These are phyloP conservation scores for Listronotus bonariensis DNA, from an alignment of 1,140 invertebrate genomes.

Conservation along the genomic window DNA sequence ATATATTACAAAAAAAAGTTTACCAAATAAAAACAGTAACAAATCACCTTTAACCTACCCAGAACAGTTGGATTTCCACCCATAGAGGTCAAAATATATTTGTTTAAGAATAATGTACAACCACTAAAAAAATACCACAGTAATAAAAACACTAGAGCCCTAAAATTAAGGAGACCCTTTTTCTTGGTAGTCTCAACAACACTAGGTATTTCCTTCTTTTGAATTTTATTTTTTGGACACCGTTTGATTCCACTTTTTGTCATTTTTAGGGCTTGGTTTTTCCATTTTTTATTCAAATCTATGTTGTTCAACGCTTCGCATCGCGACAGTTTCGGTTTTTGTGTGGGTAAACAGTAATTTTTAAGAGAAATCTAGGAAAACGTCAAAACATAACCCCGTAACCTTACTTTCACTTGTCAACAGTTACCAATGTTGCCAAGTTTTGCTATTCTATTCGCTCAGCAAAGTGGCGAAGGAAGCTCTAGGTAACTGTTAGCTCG, in stretches of 20 bases:
- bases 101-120: slow-evolving; percentile 81
- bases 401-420: slow-evolving; percentile 7
- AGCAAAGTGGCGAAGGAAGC: too few species aligned
- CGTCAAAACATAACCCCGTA: slow-evolving; percentile 7
- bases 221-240: slow-evolving; percentile 23
- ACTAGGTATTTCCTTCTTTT: slow-evolving; percentile 5
- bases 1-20: too few species aligned
- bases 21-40: too few species aligned
- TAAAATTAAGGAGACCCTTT: slow-evolving; percentile 63
- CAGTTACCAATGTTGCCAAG: too few species aligned
- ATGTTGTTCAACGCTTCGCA: background rate
- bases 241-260: slow-evolving; percentile 28
- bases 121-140: slow-evolving; percentile 82
- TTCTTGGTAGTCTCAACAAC: slow-evolving; percentile 17
- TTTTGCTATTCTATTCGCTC: too few species aligned
- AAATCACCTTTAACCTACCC: slow-evolving; percentile 71
- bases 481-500: too few species aligned
- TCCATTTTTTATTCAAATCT: slow-evolving; percentile 13
- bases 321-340: slow-evolving; percentile 1
- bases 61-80: slow-evolving; percentile 79
- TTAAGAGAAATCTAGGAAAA: background rate
- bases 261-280: slow-evolving; percentile 16
- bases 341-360: background rate
- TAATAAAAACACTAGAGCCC: slow-evolving; percentile 71
- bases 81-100: slow-evolving; percentile 79